These are phyloP conservation scores for Bolinopsis microptera DNA, from an alignment of 37 sponge, comb jelly and placozoan genomes.

Conservation along the genomic window DNA sequence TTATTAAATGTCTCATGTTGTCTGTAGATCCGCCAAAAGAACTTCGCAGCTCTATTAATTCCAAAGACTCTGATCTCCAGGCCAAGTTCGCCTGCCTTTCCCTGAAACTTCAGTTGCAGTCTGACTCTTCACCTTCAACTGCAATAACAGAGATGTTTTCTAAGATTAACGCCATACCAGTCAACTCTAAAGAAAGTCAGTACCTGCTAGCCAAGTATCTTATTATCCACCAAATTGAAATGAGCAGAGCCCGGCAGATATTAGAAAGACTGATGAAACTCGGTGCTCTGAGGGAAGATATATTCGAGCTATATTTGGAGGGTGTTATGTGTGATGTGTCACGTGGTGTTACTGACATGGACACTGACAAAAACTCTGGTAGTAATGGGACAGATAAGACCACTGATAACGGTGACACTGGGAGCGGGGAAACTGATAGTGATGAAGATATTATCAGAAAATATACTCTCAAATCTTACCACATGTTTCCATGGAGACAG, in stretches of 20 bases:
- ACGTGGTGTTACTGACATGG: background rate
- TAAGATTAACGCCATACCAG: background rate
- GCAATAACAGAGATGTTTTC: background rate
- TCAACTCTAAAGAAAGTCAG: background rate
- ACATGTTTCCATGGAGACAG: constrained; percentile 1
- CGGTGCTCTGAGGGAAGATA: background rate
- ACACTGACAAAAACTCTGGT: background rate
- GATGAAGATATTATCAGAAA: background rate
- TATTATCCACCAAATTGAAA: background rate
- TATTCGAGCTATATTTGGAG: background rate
- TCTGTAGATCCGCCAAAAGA: background rate
- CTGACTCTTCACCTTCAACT: background rate
- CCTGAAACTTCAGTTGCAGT: background rate
- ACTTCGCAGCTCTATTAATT: background rate
- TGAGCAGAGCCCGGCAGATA: background rate
- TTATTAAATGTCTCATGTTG: background rate
- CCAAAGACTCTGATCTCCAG: background rate
- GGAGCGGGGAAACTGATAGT: background rate
- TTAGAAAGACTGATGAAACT: background rate
- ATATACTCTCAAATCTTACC: background rate
- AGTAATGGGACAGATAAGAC: background rate
- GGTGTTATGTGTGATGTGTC: background rate
- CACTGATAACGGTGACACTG: background rate
- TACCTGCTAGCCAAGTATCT: constrained; percentile 7
- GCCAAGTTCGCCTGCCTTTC: background rate